Base-by-base conservation (phyloP, 2,888 invertebrate species). In the Saturnia pavonia region DNA sequence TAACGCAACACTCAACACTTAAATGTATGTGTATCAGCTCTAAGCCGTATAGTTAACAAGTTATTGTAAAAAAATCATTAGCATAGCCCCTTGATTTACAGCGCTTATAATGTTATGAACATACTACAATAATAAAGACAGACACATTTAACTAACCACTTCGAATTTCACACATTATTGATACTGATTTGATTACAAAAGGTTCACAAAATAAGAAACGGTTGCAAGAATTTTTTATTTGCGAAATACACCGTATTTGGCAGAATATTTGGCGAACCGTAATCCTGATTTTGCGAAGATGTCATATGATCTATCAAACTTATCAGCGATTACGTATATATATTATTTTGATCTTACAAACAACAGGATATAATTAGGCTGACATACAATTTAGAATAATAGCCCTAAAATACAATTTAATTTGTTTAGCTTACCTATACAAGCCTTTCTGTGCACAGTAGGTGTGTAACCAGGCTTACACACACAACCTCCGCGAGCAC, bases 401-500 rank as follows among this genome's bases (percentile, higher is more conserved):
- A 54, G 9, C 22, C 8, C 8, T 7, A 9, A 9, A 54, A 22
- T 54, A 54, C 6, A 9, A 22, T 54, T 11, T 8, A 54, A n/a
- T 22, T 54, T n/a, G n/a, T 8, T 22, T 9, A 1, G 86, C 92
- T 90, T 81, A 94, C 94, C 92, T 74, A 90, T 73, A 75, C 94
- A 94, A 34, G 91, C 93, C 71, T 92, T 93, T 67, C 94, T 87
- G 74, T 94, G 93, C 1, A 85, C 80, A 19, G 92, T 93, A 0
- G 94, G 88, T 42, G 81, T 79, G 68, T 85, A 87, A 45, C 96
- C 96, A 9, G 95, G 95, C 67, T 95, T 93, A 83, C 98, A 98
- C 69, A 95, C 95, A 82, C 98, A 98, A 16, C 97, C 96, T 0
- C 96, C 96, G 70, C 95, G 93, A 0, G 96, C 94, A 87, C 98